Evolutionary conservation across 2,797 vertebrate species (phyloP).

Genomic region (Cyprinodon diabolis): DNA sequence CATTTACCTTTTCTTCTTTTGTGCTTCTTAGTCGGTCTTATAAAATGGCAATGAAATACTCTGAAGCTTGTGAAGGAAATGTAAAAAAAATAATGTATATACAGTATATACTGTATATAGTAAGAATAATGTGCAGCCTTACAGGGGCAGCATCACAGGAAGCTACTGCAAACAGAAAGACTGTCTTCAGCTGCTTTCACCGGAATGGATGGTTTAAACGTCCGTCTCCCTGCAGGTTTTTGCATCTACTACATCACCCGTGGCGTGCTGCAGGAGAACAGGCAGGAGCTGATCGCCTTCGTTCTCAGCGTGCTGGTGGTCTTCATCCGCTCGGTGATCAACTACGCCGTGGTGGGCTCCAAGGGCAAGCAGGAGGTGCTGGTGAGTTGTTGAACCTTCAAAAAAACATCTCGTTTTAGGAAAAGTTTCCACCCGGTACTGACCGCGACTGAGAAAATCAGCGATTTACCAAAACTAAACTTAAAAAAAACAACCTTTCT

Average conservation of each 20-base stretch:
- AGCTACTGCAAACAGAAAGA: not conserved
- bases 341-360: conserved; percentile 77
- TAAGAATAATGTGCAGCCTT: too few relatives aligned
- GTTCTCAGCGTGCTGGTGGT: conserved; percentile 79
- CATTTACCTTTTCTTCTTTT: too few relatives aligned
- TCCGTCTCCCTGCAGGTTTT: conserved; percentile 76
- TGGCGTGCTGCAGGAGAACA: conserved; percentile 88
- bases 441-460: too few relatives aligned
- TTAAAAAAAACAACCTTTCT: too few relatives aligned
- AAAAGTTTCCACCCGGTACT: too few relatives aligned
- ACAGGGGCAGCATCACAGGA: not conserved
- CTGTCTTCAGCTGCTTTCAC: not conserved
- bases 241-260: conserved; percentile 86
- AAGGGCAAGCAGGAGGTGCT: conserved; percentile 74
- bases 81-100: too few relatives aligned
- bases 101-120: too few relatives aligned
- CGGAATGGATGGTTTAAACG: not conserved
- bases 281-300: conserved; percentile 85
- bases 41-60: too few relatives aligned
- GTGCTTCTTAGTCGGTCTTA: too few relatives aligned
- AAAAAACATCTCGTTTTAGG: too few relatives aligned
- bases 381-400: conserved; percentile 65
- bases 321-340: conserved; percentile 84
- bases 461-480: too few relatives aligned
- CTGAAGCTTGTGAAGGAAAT: too few relatives aligned